phyloP scores from a whole-genome alignment of 2,113 vertebrate genomes.

The Platysternon megacephalum region DNA sequence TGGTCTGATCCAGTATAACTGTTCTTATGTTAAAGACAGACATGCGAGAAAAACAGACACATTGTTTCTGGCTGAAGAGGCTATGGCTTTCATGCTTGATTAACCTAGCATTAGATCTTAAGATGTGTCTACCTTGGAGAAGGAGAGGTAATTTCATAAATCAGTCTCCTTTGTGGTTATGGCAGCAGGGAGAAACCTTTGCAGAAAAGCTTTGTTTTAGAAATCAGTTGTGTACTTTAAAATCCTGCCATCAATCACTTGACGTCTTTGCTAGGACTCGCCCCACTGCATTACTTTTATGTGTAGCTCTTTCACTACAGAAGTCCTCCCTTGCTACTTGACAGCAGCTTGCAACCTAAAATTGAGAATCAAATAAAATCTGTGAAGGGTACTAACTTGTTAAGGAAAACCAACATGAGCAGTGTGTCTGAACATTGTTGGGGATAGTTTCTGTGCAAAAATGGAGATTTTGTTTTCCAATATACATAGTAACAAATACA shows the following conservation, averaged over 20 bases:
- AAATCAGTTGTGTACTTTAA: neutral
- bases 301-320: neutral
- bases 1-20: neutral
- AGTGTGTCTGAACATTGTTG: neutral
- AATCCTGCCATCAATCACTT: neutral
- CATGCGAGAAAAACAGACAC: neutral
- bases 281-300: neutral
- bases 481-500: neutral
- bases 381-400: neutral
- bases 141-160: neutral
- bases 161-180: neutral
- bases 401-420: neutral
- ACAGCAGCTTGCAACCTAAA: neutral
- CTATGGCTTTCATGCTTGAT: neutral
- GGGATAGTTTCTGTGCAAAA: neutral
- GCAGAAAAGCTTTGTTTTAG: neutral
- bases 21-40: neutral
- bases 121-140: neutral
- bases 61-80: neutral
- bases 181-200: neutral
- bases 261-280: neutral
- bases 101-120: neutral
- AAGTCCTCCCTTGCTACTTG: neutral
- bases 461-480: neutral
- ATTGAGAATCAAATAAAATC: neutral